Evolutionary conservation across 2,888 invertebrate genomes (phyloP), one percentile per base, ranked within the genome.

Genomic region (Apantesis nais): DNA sequence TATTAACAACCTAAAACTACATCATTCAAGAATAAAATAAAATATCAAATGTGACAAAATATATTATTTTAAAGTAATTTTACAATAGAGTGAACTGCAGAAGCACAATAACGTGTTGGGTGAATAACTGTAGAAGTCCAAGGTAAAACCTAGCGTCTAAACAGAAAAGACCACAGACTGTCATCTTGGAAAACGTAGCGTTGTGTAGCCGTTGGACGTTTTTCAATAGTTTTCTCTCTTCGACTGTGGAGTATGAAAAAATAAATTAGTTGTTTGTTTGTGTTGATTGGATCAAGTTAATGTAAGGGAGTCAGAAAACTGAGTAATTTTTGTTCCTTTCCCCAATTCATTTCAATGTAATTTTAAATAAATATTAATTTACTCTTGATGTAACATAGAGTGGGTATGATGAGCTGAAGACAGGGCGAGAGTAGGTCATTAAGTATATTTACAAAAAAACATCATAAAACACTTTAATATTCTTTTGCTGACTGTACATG

Each of bases 81-180:
- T 48, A 71, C 44, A 71, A 34, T 58, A 71, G 41, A 19, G 60
- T 29, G 41, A 71, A 68, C 34, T 71, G 67, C 9, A 71, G 31
- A 2, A 71, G 39, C 1, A 71, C 63, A 65, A 68, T 61, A n/a
- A 62, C 63, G 52, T 71, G 19, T 16, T 68, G 67, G 29, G 71
- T 68, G 3, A 65, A n/a, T 4, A 71, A 5, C 3, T n/a, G 29
- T 3, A 67, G n/a, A 16, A 71, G 61, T 37, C 34, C 19, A 1
- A 68, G 11, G 19, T 60, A 48, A 1, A 60, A n/a, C 29, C 7
- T 34, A 22, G 71, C 67, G 16, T 67, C 64, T 25, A 71, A n/a
- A 12, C 22, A 14, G 16, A 67, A 71, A 2, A 67, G 25, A 16
- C 63, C 60, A 31, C 63, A 71, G 4, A 58, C n/a, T 29, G 39